Percentiles rank a stretch among this genome's conserved stretches.
These are phyloP conservation scores for Haemorhous mexicanus DNA, from an alignment of 2,113 vertebrate genomes.

Conservation along the genomic window DNA sequence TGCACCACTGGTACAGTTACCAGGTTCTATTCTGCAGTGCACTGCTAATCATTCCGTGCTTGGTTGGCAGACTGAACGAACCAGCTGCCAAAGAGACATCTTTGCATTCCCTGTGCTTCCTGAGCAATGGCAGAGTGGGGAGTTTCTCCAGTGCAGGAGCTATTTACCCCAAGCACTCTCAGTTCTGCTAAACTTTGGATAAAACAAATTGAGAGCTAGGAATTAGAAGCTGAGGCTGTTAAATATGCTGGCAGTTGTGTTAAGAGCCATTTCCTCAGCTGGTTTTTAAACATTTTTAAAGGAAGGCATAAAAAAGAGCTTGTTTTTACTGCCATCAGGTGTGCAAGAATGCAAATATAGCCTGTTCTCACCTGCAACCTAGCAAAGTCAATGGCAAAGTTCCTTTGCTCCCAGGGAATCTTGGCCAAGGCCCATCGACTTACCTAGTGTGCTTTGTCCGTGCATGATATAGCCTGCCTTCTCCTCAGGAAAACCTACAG, in stretches of 20 bases:
- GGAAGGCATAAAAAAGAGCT: neutral
- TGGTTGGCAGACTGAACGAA: neutral
- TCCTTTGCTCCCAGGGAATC: neutral
- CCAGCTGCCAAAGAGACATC: slow-evolving; percentile 14
- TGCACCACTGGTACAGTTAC: neutral
- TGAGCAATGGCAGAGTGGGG: neutral
- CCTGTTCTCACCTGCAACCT: slow-evolving; percentile 12
- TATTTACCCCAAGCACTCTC: slow-evolving; percentile 25
- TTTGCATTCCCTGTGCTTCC: slow-evolving; percentile 7
- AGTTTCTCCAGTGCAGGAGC: neutral
- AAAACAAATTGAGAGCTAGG: slow-evolving; percentile 10
- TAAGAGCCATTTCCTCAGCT: slow-evolving; percentile 24
- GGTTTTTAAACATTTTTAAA: slow-evolving; percentile 2
- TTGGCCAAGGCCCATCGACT: neutral
- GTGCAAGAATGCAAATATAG: neutral
- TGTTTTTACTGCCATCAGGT: slow-evolving; percentile 47
- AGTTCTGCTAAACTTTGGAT: slow-evolving; percentile 16
- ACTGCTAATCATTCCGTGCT: neutral
- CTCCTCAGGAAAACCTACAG: neutral
- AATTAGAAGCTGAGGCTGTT: slow-evolving; percentile 1
- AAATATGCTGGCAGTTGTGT: neutral
- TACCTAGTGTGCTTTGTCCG: neutral
- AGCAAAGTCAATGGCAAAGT: neutral
- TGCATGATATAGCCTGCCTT: neutral
- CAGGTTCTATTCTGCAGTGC: neutral